A percentile compares a stretch with the other conserved stretches of the same genome.
Conservation (phyloP, 2,797 vertebrate genomes). For the Ispidina lecontei region DNA sequence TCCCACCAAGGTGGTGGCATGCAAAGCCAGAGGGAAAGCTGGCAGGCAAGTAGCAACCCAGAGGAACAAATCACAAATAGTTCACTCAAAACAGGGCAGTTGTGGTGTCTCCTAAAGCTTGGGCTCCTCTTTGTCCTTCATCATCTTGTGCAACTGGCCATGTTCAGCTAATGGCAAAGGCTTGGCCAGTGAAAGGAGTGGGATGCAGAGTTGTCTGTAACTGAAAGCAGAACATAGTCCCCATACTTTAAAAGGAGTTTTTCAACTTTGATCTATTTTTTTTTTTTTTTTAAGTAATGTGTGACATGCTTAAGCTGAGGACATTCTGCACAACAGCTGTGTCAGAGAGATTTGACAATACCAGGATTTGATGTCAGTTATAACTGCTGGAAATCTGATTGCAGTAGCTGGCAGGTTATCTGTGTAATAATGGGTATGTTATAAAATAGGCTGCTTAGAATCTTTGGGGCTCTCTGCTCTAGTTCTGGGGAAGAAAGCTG, state of each 20-base stretch:
- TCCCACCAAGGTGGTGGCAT: not conserved
- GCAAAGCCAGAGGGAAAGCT: not conserved
- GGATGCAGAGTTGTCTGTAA: not conserved
- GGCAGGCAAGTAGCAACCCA: not conserved
- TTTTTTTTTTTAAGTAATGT: not conserved
- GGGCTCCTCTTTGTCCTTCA: not conserved
- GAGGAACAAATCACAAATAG: not conserved
- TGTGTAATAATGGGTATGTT: not conserved
- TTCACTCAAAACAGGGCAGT: not conserved
- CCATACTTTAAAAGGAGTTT: not conserved
- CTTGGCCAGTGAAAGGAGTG: not conserved
- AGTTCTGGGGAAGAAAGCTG: not conserved
- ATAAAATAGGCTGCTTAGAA: conserved; percentile 13
- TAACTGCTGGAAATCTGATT: conserved; percentile 25
- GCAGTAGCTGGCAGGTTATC: conserved; percentile 36
- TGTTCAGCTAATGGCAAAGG: rapidly evolving
- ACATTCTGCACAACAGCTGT: conserved; percentile 11
- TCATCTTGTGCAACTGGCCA: not conserved
- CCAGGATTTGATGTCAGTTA: conserved; percentile 9
- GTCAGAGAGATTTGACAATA: conserved; percentile 17
- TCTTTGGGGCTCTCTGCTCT: not conserved
- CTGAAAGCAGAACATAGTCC: not conserved
- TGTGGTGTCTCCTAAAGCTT: not conserved
- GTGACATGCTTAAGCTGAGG: not conserved
- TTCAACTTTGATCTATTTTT: not conserved